Conservation (phyloP, 2,113 vertebrate species). For the Fukomys damarensis region DNA sequence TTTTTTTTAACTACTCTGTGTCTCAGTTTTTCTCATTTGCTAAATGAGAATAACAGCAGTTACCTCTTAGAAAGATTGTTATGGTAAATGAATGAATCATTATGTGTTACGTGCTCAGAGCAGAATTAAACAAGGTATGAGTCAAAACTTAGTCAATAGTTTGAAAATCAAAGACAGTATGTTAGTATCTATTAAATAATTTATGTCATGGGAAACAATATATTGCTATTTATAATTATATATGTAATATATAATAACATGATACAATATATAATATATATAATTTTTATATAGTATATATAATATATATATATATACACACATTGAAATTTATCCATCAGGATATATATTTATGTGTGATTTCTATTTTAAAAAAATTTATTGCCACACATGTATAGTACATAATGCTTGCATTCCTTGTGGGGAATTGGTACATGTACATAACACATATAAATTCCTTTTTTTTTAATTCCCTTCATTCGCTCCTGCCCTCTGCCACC, state of each 20-base stretch:
- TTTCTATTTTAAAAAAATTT: not conserved
- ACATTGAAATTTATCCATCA: not conserved
- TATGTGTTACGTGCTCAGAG: not conserved
- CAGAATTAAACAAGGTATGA: not conserved
- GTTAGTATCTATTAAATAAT: not conserved
- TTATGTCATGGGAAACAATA: not conserved
- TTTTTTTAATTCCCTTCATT: not conserved
- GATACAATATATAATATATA: too few relatives aligned
- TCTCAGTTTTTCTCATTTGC: not conserved
- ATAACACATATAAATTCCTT: not conserved
- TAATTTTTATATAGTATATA: too few relatives aligned
- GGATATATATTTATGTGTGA: not conserved
- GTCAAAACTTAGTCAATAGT: conserved; percentile 33
- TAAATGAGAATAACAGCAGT: not conserved
- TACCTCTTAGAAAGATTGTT: not conserved
- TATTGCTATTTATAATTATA: not conserved
- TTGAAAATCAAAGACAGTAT: conserved; percentile 24
- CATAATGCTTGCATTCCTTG: not conserved
- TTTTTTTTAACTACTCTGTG: not conserved
- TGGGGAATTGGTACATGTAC: not conserved
- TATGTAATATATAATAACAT: too few relatives aligned
- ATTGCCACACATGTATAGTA: not conserved
- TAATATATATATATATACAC: too few relatives aligned
- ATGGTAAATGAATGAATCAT: not conserved
- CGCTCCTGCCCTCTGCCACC: not conserved